Conservation (phyloP, 1,140 invertebrate species). For the Venustaconcha ellipsiformis region DNA sequence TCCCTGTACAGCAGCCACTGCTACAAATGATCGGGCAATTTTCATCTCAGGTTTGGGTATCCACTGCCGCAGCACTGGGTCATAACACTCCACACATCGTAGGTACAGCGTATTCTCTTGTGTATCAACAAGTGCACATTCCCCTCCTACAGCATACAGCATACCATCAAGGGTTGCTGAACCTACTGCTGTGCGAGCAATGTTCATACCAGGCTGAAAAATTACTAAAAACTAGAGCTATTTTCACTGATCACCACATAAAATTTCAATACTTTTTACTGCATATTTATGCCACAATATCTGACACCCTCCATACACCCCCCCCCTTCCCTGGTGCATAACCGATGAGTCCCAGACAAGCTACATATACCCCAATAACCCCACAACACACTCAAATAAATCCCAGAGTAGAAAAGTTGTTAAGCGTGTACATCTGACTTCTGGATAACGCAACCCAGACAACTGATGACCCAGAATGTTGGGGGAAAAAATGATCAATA, state of each 20-base stretch:
- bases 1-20: slow-evolving; percentile 86
- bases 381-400: no score
- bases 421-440: no score
- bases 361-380: no score
- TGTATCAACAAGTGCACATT: slow-evolving; percentile 71
- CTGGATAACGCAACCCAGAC: no score
- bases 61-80: slow-evolving; percentile 79
- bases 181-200: slow-evolving; percentile 65
- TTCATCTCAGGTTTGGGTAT: slow-evolving; percentile 79
- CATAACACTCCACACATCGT: slow-evolving; percentile 82
- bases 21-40: slow-evolving; percentile 88
- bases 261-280: no score
- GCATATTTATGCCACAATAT: no score
- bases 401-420: no score
- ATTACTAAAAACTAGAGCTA: slow-evolving; percentile 1
- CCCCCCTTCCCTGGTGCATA: no score
- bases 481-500: no score
- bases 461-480: no score
- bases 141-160: slow-evolving; percentile 69
- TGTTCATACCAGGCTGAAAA: slow-evolving; percentile 61
- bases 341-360: no score
- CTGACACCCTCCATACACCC: no score
- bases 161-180: slow-evolving; percentile 57
- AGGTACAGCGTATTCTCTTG: slow-evolving; percentile 82
- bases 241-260: not conserved